phyloP scores from a whole-genome alignment of 2,797 vertebrate species.

The Alcedo atthis region DNA sequence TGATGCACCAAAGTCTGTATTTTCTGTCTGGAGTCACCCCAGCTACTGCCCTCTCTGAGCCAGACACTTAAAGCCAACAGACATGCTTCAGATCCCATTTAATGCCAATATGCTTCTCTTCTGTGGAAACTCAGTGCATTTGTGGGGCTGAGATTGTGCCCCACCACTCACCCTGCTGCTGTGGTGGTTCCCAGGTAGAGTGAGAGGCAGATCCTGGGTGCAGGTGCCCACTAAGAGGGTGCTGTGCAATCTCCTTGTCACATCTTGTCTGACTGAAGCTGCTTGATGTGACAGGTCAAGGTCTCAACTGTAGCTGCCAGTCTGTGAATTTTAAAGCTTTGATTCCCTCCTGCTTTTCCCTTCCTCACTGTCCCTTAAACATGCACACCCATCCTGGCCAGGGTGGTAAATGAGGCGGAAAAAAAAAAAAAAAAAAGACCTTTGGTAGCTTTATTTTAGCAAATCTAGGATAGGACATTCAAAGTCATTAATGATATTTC shows the following conservation, averaged over 20 bases:
- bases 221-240: neutral
- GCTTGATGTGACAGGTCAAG: conserved; percentile 45
- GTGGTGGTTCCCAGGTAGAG: neutral
- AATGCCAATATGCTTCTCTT: neutral
- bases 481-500: neutral
- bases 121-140: neutral
- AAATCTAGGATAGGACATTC: neutral
- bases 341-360: neutral
- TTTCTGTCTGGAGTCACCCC: neutral
- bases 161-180: neutral
- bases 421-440: neutral
- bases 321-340: conserved; percentile 35
- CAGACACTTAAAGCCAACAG: neutral
- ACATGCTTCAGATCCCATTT: neutral
- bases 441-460: neutral
- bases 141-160: neutral
- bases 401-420: neutral
- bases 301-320: neutral
- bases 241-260: conserved; percentile 32
- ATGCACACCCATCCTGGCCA: neutral
- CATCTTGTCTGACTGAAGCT: conserved; percentile 1
- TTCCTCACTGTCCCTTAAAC: neutral
- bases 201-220: neutral
- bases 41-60: neutral
- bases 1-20: neutral